Evolutionary conservation across 1,140 invertebrate species (phyloP), one percentile per base, ranked within the genome.

Genomic region (Drosophila orena): DNA sequence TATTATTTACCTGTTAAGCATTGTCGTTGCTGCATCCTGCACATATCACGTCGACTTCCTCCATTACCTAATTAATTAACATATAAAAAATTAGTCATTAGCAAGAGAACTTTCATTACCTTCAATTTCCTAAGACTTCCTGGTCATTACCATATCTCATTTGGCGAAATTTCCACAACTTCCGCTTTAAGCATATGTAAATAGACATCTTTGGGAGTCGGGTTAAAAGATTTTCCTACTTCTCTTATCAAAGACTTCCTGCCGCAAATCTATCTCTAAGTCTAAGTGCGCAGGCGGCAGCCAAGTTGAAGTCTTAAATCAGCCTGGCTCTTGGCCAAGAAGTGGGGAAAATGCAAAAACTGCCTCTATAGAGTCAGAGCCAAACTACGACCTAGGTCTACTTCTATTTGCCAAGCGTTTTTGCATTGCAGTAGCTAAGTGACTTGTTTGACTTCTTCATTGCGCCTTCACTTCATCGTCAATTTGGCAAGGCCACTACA

Each of bases 391-490:
- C 15, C 17, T 61, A n/a, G 27, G 27, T 34, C 27, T 35, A 52
- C 49, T 15, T 50, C 27, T 35, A 49, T 34, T 7, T 34, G 64
- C 60, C 44, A 50, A 50, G 12, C 22, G 40, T 70, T 76, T 88
- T 86, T 88, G 83, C 79, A 83, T 86, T 70, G 59, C 49, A 44
- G 49, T 22, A 47, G 55, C 79, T 88, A 86, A 86, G 79, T 88
- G 83, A 86, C 69, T 83, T 79, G 79, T 79, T 86, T 88, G 83
- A 86, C 81, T 86, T 88, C 58, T 88, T 83, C 79, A 83, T 79
- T 72, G 58, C 68, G 70, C 70, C 58, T 65, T 60, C 49, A 66
- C 73, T 73, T 77, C 59, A 70, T 57, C 49, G 47, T 40, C 59
- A 54, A 54, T 73, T 79, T 42, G 27, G 35, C 2, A 8, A 37